phyloP scores from a whole-genome alignment of 2,888 invertebrate genomes.

The Conops quadrifasciatus region DNA sequence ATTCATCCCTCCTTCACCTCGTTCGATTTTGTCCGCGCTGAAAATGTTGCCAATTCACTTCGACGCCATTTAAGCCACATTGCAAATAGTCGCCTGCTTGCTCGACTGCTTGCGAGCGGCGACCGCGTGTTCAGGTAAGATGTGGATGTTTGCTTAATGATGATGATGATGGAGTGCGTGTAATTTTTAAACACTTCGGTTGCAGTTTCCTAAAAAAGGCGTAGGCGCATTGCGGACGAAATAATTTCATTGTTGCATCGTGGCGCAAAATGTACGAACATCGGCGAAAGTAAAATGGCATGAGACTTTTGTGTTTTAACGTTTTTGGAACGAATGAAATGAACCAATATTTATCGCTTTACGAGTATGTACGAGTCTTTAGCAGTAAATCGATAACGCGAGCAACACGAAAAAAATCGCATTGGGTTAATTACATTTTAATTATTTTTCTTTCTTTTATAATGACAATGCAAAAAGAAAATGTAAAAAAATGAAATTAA shows the following conservation, averaged over 20 bases:
- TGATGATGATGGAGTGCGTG: conserved; percentile 26
- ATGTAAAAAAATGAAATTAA: too few species aligned
- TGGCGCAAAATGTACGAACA: too few species aligned
- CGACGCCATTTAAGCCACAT: conserved; percentile 25
- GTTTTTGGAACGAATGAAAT: too few species aligned
- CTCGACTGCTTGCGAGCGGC: background rate
- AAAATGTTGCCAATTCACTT: background rate
- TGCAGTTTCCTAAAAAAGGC: conserved; percentile 31
- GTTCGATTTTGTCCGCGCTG: conserved; percentile 10
- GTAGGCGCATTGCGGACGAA: conserved; percentile 26
- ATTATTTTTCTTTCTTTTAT: too few species aligned
- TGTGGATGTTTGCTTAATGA: background rate
- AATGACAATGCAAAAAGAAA: too few species aligned
- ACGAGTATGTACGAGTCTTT: too few species aligned
- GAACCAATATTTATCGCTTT: too few species aligned
- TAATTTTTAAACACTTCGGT: conserved; percentile 33
- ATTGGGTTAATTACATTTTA: too few species aligned
- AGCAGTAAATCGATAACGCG: too few species aligned
- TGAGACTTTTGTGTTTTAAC: too few species aligned
- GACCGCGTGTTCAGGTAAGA: background rate
- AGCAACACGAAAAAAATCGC: too few species aligned
- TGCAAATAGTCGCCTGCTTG: background rate
- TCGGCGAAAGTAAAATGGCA: conserved; percentile 20
- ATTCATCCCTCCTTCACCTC: background rate
- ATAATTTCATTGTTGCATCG: conserved; percentile 11